Percentiles rank a stretch among this genome's conserved stretches.
These are phyloP conservation scores for Paraescarpia echinospica DNA, from an alignment of 1,140 invertebrate species.

Conservation along the genomic window DNA sequence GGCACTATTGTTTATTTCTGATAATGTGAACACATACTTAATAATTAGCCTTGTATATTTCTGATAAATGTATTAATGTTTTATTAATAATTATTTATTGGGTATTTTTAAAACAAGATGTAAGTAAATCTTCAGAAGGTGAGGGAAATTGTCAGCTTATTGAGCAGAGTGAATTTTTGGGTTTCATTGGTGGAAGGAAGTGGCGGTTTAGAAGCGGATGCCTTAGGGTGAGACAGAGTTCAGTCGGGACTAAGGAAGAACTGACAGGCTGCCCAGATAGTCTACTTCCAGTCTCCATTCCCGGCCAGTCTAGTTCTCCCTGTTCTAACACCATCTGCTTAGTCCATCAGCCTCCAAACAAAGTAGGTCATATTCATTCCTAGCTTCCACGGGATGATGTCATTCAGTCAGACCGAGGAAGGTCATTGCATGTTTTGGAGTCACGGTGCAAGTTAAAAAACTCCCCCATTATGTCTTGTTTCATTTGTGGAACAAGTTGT, in stretches of 20 bases:
- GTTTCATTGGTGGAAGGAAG: not conserved
- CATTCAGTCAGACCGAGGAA: not conserved
- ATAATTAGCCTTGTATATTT: no score
- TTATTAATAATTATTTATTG: no score
- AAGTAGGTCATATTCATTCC: constrained; percentile 1
- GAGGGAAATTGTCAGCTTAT: no score
- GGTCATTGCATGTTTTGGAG: not conserved
- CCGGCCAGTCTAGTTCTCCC: not conserved
- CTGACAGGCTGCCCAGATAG: not conserved
- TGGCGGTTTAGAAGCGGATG: not conserved
- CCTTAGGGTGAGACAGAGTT: not conserved
- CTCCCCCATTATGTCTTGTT: not conserved
- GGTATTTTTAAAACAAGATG: no score
- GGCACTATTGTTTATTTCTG: no score
- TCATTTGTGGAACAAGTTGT: not conserved
- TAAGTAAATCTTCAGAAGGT: no score
- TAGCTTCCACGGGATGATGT: not conserved
- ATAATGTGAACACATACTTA: no score
- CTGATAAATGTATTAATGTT: no score
- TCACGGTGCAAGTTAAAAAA: not conserved
- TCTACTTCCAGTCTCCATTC: not conserved
- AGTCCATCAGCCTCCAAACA: not conserved
- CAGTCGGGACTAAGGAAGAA: not conserved
- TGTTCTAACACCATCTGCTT: not conserved
- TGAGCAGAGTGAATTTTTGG: no score